Base-by-base conservation (phyloP, 2,113 vertebrate genomes). In the Cryptoleucopteryx plumbea region DNA sequence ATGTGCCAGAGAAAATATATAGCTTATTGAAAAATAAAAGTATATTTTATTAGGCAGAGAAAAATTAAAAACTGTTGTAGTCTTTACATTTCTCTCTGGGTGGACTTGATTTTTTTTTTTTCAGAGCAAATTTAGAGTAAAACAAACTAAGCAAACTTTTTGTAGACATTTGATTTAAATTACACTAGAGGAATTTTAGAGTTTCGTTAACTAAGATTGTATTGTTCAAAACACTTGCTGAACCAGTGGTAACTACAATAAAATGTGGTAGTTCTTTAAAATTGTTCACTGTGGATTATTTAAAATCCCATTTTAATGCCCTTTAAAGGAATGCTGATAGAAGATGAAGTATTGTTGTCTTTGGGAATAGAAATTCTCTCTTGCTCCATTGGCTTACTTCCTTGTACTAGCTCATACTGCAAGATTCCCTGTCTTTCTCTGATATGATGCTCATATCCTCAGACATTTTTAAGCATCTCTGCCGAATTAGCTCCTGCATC, bases 21-120 rank as follows among this genome's bases (percentile, higher is more conserved):
- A 56, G 42, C 50, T 80, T 73, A 86, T 3, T 96, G 90, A 81
- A 96, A 90, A 96, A 83, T 70, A 84, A 53, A 95, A 93, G 38
- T 94, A 16, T 36, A 48, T 43, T 92, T 95, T 95, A 75, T 73
- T 87, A 94, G 59, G 58, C 71, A 43, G 68, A 88, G 58, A 56
- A 14, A 91, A 88, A 86, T 66, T 14, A 55, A 90, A 90, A 93
- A 36, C 31, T 81, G 36, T 61, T 93, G 52, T 56, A 38, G 45
- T 88, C 34, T 65, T 94, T 52, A 88, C 26, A 16, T 91, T 75
- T 91, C 52, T 95, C 18, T 86, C 71, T 93, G 52, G 32, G 23
- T 32, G 55, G 27, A 86, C 66, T 67, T 70, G 18, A 21, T 50
- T 40, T 47, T 70, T 89, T 21, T 40, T 52, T 52, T 52, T 52